phyloP scores from a whole-genome alignment of 2,113 vertebrate species.

The Jacana jacana region DNA sequence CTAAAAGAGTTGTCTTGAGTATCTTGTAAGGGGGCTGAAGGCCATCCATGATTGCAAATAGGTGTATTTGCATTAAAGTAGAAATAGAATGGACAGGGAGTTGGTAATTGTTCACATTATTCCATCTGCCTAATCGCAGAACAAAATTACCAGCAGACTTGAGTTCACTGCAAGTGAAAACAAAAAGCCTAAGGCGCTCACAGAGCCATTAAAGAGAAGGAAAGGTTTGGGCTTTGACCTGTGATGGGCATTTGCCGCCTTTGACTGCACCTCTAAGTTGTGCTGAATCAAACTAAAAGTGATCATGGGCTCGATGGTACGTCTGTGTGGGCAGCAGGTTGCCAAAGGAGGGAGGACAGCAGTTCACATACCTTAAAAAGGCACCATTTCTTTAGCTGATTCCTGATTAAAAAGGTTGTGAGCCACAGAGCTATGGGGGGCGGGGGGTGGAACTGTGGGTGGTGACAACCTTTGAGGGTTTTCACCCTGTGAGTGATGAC shows the following conservation, averaged over 20 bases:
- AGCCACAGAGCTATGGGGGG: background rate
- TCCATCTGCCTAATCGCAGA: slow-evolving; percentile 29
- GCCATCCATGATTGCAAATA: background rate
- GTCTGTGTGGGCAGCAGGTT: background rate
- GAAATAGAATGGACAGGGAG: background rate
- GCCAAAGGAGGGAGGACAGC: background rate
- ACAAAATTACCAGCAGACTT: slow-evolving; percentile 8
- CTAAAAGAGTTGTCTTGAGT: background rate
- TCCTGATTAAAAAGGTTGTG: background rate
- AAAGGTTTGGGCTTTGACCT: slow-evolving; percentile 23
- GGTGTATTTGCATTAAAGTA: slow-evolving; percentile 4
- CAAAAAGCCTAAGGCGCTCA: slow-evolving; percentile 31
- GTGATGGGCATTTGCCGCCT: background rate
- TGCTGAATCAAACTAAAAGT: background rate
- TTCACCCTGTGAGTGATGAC: background rate
- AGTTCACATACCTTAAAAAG: background rate
- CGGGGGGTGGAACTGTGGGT: background rate
- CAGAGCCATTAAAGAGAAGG: slow-evolving; percentile 1
- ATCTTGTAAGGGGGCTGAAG: background rate
- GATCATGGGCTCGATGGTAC: background rate
- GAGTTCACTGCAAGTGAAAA: slow-evolving; percentile 21
- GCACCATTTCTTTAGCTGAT: background rate
- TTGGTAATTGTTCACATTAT: slow-evolving; percentile 36
- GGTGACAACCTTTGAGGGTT: background rate
- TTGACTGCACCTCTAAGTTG: background rate